Evolutionary conservation across 2,888 invertebrate species (phyloP), one percentile per base, ranked within the genome.

Genomic region (Ectemnius lituratus): DNA sequence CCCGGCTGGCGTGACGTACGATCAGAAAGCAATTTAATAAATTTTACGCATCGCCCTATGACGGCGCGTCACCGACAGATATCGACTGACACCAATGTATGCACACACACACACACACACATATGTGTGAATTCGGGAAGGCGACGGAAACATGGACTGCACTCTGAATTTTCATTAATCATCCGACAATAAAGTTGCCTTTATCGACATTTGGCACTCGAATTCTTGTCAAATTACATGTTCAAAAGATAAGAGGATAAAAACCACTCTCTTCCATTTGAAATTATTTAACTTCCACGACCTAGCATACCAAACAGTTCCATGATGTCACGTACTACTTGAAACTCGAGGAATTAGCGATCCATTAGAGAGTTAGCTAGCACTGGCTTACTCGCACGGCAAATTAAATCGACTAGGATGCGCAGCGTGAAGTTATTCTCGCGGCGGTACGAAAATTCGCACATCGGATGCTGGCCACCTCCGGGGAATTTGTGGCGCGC

Each of bases 1-100:
- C 60, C 70, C 52, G 62, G 37, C 49, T 57, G 60, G 63, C 70
- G 73, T 74, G 78, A 78, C 74, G 71, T 69, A 74, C 74, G 78
- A 78, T 78, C 78, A 67, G 74, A 78, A 78, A 71, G 71, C 81
- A 80, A 81, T 81, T 81, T 81, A 80, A 82, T 81, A 81, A 81
- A 81, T 81, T 81, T 82, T 78, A 80, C 70, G 65, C 75, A 71
- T 49, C 46, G 63, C 18, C 64, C 82, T 73, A 69, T 82, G 81
- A 81, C 81, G 80, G 58, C 65, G 73, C 75, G 81, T 81, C 81
- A 81, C 59, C 63, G 62, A 23, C 80, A 81, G 79, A 72, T 73
- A 76, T 62, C 61, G 28, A 47, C 63, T 75, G 49, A 65, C 52
- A 13, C n/a, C 1, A 16, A 52, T 5, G 52, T 52, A 16, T 37